Conservation (phyloP, 2,113 vertebrate species). For the Gallinago undulata region DNA sequence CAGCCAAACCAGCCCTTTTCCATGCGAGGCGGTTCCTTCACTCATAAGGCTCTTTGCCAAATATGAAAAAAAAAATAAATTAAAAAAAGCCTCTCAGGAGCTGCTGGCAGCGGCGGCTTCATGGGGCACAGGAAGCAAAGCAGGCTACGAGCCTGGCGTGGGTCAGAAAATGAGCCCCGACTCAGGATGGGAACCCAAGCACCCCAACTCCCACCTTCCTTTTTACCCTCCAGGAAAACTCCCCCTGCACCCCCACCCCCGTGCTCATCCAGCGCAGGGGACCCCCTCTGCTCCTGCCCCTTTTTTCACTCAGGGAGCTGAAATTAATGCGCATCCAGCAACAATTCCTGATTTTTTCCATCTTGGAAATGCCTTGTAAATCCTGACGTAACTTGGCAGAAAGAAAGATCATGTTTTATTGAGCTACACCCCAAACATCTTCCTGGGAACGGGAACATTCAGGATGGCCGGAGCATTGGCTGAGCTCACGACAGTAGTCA, state of each 20-base stretch:
- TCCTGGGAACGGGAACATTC: background rate
- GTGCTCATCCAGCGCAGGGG: rapidly evolving
- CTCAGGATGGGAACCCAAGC: background rate
- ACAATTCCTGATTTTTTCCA: background rate
- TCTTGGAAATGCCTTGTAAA: background rate
- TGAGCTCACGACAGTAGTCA: background rate
- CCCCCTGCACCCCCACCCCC: background rate
- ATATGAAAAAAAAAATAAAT: background rate
- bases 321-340: background rate
- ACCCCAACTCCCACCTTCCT: background rate
- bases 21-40: rapidly evolving
- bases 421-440: background rate
- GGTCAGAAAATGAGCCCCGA: background rate
- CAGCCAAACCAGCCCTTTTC: background rate
- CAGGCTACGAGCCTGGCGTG: background rate
- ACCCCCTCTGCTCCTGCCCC: background rate
- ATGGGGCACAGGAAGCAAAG: background rate
- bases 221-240: background rate
- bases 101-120: background rate
- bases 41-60: background rate
- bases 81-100: background rate
- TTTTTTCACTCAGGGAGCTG: background rate
- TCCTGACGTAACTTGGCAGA: background rate
- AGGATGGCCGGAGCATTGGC: background rate
- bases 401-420: background rate